Evolutionary conservation across 2,797 vertebrate species (phyloP).

Genomic region (Sylvia borin): DNA sequence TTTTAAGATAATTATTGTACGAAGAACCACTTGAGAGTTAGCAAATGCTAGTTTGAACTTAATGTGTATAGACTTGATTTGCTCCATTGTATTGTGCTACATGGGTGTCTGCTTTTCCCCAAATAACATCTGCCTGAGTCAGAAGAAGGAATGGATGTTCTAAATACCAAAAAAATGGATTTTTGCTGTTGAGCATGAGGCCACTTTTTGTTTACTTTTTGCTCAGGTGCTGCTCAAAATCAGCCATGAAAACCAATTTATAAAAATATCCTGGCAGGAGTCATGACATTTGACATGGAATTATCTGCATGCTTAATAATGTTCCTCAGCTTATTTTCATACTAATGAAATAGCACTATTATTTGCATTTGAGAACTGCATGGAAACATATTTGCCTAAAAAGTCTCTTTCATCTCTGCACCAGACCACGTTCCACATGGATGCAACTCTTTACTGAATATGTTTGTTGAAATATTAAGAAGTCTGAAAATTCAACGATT

Average conservation of each 20-base stretch:
- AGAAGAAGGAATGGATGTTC: background rate
- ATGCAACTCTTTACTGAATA: background rate
- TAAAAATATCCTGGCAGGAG: slow-evolving; percentile 4
- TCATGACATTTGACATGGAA: slow-evolving; percentile 39
- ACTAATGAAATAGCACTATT: slow-evolving; percentile 32
- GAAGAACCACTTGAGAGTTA: background rate
- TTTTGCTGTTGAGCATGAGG: background rate
- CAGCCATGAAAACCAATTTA: slow-evolving; percentile 1
- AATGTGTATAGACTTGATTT: background rate
- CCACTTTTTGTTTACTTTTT: slow-evolving; percentile 21
- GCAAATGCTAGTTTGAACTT: background rate
- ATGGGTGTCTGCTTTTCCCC: background rate
- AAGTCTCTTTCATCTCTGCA: background rate
- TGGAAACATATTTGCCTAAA: background rate
- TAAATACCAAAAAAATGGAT: background rate
- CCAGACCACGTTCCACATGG: background rate
- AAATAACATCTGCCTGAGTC: background rate
- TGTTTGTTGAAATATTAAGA: background rate
- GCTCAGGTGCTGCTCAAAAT: background rate
- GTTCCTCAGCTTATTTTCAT: slow-evolving; percentile 15
- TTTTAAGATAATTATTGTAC: background rate
- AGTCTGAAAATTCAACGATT: background rate
- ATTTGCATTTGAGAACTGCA: background rate
- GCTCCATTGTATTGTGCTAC: background rate
- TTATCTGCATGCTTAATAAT: background rate